phyloP scores from a whole-genome alignment of 2,113 vertebrate species.

The Callionymus lyra region DNA sequence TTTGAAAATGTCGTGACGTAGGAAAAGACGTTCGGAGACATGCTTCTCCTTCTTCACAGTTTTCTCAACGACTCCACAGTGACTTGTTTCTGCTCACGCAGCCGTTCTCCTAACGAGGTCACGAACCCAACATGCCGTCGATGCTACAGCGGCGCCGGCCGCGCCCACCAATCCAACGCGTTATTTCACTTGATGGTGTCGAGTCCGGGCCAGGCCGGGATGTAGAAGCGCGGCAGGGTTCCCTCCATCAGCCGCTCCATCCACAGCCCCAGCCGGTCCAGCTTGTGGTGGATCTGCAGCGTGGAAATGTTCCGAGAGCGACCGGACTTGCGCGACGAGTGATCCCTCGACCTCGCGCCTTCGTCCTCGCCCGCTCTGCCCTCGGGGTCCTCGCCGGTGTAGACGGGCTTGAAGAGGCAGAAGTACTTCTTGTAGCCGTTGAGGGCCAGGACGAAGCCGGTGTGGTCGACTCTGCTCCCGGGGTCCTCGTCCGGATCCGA shows the following conservation, averaged over 20 bases:
- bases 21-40: constrained; percentile 24
- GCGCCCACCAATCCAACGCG: no score
- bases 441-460: constrained; percentile 86
- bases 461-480: constrained; percentile 75
- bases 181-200: constrained; percentile 73
- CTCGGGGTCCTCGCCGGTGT: constrained; percentile 72
- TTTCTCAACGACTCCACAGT: constrained; percentile 40
- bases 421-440: constrained; percentile 96
- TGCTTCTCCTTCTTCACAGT: constrained; percentile 54
- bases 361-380: constrained; percentile 60
- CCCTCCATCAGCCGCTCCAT: constrained; percentile 94
- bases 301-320: constrained; percentile 65
- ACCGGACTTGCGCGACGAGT: constrained; percentile 48
- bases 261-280: constrained; percentile 88
- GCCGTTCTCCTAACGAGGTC: no score
- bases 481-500: constrained; percentile 79
- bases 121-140: constrained; percentile 34
- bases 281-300: constrained; percentile 80
- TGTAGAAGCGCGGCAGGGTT: constrained; percentile 87
- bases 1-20: constrained; percentile 18
- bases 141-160: no score
- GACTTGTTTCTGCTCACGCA: constrained; percentile 22
- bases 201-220: constrained; percentile 85
- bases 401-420: constrained; percentile 89
- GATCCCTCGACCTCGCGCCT: constrained; percentile 39